A percentile compares a stretch with the other conserved stretches of the same genome.
phyloP scores from a whole-genome alignment of 2,113 vertebrate genomes.

The Amazona guildingii region DNA sequence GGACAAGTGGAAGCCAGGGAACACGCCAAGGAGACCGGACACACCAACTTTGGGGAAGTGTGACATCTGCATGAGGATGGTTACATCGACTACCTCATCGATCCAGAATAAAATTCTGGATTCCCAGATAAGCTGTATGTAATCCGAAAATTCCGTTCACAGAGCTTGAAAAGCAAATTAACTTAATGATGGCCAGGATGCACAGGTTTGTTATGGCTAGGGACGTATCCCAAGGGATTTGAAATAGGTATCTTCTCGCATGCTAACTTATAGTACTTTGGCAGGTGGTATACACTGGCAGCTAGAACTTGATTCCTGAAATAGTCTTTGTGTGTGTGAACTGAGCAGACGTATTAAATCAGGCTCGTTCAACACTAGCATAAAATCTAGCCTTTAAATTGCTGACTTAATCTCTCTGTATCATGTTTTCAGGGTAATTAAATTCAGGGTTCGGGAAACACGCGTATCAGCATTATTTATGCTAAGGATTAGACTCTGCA shows the following conservation, averaged over 20 bases:
- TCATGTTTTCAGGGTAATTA: constrained; percentile 1
- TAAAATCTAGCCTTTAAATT: not conserved
- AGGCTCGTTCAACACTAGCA: not conserved
- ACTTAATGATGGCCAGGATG: constrained; percentile 39
- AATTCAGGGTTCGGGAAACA: constrained; percentile 8
- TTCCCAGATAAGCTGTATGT: constrained; percentile 73
- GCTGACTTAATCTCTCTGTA: not conserved
- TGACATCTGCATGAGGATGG: constrained; percentile 67
- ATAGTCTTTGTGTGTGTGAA: not conserved
- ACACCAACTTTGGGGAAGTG: constrained; percentile 96
- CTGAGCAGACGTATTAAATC: not conserved
- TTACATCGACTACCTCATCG: constrained; percentile 87
- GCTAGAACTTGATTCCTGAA: not conserved
- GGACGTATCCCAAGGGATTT: not conserved
- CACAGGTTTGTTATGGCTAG: constrained; percentile 41
- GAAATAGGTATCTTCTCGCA: constrained; percentile 2
- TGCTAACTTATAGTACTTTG: not conserved
- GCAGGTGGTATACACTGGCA: constrained; percentile 6
- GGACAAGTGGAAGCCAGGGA: constrained; percentile 93
- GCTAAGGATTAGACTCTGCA: not conserved
- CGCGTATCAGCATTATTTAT: not conserved
- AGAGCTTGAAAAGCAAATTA: constrained; percentile 67
- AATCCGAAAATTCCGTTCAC: constrained; percentile 53
- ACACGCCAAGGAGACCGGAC: constrained; percentile 95
- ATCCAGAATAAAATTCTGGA: constrained; percentile 53